phyloP scores from a whole-genome alignment of 2,113 vertebrate genomes.

The Chloroceryle aenea region DNA sequence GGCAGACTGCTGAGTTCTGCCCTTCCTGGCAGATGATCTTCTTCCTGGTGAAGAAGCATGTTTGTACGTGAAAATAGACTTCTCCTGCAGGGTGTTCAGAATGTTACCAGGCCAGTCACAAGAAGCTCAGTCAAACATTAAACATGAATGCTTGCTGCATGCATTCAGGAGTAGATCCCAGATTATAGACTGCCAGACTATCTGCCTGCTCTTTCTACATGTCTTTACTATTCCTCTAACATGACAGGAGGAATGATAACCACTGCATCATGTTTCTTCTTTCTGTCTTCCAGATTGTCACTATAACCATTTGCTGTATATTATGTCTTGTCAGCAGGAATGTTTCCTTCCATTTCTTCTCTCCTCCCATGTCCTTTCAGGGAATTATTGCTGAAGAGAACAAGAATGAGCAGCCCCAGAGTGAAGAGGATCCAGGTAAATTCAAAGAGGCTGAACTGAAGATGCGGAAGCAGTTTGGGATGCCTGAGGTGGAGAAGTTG shows the following conservation, averaged over 20 bases:
- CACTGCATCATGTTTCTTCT: not conserved
- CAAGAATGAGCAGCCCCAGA: conserved; percentile 84
- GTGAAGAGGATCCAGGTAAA: conserved; percentile 93
- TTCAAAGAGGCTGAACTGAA: conserved; percentile 96
- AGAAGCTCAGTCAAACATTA: not conserved
- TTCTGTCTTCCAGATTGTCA: not conserved
- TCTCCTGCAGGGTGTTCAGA: not conserved
- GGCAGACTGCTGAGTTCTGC: not conserved
- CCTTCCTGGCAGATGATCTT: not conserved
- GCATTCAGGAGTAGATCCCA: not conserved
- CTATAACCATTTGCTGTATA: not conserved
- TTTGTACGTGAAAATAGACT: not conserved
- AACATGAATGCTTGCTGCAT: not conserved
- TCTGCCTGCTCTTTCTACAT: not conserved
- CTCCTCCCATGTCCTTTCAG: conserved; percentile 66
- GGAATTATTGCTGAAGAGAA: conserved; percentile 98
- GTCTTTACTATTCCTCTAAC: not conserved
- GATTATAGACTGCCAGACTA: not conserved
- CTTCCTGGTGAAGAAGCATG: not conserved
- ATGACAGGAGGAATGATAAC: not conserved
- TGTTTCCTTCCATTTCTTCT: not conserved
- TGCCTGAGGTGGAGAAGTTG: conserved; percentile 96
- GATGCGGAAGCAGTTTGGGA: conserved; percentile 94
- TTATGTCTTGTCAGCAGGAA: not conserved
- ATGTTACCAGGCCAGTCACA: not conserved